Conservation (phyloP, 2,797 vertebrate species). For the Rhinogobio ventralis region DNA sequence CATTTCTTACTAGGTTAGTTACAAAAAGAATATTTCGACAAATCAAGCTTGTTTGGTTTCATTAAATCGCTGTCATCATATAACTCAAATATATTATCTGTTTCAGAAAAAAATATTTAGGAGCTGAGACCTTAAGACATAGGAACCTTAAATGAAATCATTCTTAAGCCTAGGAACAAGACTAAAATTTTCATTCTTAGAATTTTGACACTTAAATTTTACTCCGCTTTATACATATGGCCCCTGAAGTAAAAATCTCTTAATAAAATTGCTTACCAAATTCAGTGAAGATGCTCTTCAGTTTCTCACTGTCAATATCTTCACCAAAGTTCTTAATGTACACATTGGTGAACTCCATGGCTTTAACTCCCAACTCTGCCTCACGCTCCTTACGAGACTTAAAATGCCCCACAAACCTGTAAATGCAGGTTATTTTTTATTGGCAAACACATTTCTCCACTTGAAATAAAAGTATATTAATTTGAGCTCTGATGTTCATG, state of each 20-base stretch:
- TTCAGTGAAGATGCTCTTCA: slow-evolving; percentile 86
- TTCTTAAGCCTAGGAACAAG: neutral
- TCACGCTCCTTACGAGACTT: slow-evolving; percentile 94
- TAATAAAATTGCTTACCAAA: slow-evolving; percentile 80
- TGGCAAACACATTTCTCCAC: neutral
- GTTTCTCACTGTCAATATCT: slow-evolving; percentile 85
- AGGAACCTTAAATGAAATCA: no score
- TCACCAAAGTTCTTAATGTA: slow-evolving; percentile 97
- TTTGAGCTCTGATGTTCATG: neutral
- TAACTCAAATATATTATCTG: no score
- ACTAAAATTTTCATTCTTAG: no score
- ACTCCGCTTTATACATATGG: neutral
- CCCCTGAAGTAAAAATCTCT: neutral
- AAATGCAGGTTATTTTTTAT: neutral
- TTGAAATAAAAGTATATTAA: neutral
- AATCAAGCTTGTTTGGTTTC: neutral
- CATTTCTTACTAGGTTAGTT: neutral
- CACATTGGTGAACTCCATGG: slow-evolving; percentile 93
- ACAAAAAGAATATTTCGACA: neutral
- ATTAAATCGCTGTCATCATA: neutral
- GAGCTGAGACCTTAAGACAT: no score
- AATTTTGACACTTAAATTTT: neutral
- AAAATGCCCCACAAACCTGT: slow-evolving; percentile 95
- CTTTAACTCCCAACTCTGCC: slow-evolving; percentile 86
- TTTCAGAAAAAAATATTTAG: no score